phyloP scores from a whole-genome alignment of 1,140 invertebrate genomes.

The Eriosoma lanigerum region DNA sequence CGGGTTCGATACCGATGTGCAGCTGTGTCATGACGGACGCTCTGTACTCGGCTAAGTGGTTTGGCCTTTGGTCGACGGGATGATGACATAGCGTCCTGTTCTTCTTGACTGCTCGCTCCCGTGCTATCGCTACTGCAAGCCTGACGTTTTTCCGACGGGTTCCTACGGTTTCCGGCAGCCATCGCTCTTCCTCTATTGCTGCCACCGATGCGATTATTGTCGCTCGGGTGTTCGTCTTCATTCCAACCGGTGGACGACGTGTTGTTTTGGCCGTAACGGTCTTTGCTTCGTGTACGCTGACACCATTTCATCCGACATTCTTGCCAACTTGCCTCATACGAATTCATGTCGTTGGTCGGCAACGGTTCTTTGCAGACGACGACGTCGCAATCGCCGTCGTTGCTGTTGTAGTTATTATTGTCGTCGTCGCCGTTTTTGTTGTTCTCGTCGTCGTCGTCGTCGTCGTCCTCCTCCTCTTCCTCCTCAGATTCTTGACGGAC shows the following conservation, averaged over 20 bases:
- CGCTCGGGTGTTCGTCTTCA: background rate
- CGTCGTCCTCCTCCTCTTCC: background rate
- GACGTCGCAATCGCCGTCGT: conserved; percentile 32
- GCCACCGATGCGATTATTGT: background rate
- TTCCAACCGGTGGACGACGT: background rate
- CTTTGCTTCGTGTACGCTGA: conserved; percentile 35
- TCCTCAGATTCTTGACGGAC: background rate
- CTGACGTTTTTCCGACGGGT: conserved; percentile 35
- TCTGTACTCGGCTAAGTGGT: conserved; percentile 39
- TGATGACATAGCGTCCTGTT: conserved; percentile 19
- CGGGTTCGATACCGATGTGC: conserved; percentile 27
- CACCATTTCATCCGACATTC: conserved; percentile 61
- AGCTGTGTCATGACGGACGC: conserved; percentile 24
- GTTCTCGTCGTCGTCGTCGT: background rate
- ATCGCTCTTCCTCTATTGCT: background rate
- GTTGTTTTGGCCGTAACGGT: background rate
- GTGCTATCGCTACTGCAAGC: conserved; percentile 36
- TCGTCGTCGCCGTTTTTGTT: background rate
- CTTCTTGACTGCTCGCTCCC: conserved; percentile 26
- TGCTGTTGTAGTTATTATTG: background rate
- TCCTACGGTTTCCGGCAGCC: background rate
- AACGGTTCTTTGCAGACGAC: conserved; percentile 58
- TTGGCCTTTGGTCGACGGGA: conserved; percentile 23
- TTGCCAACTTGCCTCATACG: conserved; percentile 81
- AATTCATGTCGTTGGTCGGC: conserved; percentile 64